Evolutionary conservation across 2,888 invertebrate species (phyloP).

Genomic region (Graphium colonna): DNA sequence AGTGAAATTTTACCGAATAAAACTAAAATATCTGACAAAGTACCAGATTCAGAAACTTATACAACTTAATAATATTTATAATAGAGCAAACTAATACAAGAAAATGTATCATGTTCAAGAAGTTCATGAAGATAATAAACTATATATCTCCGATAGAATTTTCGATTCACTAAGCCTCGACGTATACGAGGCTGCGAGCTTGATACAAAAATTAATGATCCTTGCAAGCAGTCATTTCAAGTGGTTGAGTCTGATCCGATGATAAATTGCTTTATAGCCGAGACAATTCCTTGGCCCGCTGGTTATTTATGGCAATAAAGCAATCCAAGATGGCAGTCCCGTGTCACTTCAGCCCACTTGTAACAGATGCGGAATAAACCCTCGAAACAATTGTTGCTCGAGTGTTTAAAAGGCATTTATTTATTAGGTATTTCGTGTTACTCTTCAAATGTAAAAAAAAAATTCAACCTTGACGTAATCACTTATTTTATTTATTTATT

Average conservation of each 20-base stretch:
- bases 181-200: neutral
- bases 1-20: too few relatives aligned
- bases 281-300: conserved; percentile 11
- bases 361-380: conserved; percentile 1
- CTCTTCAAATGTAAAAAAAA: too few relatives aligned
- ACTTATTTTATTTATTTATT: too few relatives aligned
- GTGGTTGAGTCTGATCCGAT: conserved; percentile 26
- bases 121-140: too few relatives aligned
- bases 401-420: too few relatives aligned
- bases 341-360: neutral
- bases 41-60: too few relatives aligned
- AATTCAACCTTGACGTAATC: too few relatives aligned
- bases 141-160: neutral
- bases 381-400: neutral
- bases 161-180: neutral
- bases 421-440: too few relatives aligned
- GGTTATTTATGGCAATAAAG: conserved; percentile 19
- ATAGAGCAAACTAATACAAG: too few relatives aligned
- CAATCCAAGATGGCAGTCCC: conserved; percentile 7
- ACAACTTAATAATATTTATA: too few relatives aligned
- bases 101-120: too few relatives aligned
- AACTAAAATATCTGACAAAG: too few relatives aligned
- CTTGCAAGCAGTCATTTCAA: conserved; percentile 19
- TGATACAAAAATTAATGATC: conserved; percentile 29
- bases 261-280: conserved; percentile 28